phyloP scores from a whole-genome alignment of 35 echinoderm and acorn worm genomes.

The Stichopus chloronotus region DNA sequence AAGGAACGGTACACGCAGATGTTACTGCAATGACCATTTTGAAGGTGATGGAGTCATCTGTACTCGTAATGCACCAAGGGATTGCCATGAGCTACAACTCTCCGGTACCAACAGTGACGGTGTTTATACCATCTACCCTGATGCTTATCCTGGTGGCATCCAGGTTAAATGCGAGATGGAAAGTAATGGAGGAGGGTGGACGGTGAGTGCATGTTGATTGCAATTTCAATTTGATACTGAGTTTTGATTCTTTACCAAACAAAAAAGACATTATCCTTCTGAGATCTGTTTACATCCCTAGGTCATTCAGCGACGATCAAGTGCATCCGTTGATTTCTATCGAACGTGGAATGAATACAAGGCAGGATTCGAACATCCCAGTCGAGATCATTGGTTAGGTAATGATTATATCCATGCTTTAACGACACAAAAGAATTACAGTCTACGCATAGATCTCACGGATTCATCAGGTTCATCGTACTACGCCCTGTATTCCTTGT shows the following conservation, averaged over 20 bases:
- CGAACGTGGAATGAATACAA: neutral
- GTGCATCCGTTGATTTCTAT: neutral
- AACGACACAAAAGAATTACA: neutral
- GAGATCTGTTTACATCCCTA: too few species aligned
- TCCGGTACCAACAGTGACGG: neutral
- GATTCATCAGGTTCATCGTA: neutral
- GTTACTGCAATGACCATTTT: neutral
- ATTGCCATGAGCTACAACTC: neutral
- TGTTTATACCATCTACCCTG: neutral
- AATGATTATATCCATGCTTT: neutral
- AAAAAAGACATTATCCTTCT: too few species aligned
- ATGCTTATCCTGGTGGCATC: neutral
- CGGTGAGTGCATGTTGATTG: neutral
- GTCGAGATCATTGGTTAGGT: neutral
- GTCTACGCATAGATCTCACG: neutral
- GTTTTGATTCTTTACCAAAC: too few species aligned
- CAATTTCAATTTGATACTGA: too few species aligned
- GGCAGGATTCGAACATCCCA: neutral
- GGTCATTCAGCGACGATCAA: too few species aligned
- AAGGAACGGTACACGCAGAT: neutral
- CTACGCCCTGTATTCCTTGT: neutral
- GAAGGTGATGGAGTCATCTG: neutral
- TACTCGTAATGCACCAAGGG: neutral
- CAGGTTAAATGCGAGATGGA: neutral
- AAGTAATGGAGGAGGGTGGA: conserved; percentile 7